phyloP scores from a whole-genome alignment of 2,888 invertebrate species.

The Bhutanitis thaidina region DNA sequence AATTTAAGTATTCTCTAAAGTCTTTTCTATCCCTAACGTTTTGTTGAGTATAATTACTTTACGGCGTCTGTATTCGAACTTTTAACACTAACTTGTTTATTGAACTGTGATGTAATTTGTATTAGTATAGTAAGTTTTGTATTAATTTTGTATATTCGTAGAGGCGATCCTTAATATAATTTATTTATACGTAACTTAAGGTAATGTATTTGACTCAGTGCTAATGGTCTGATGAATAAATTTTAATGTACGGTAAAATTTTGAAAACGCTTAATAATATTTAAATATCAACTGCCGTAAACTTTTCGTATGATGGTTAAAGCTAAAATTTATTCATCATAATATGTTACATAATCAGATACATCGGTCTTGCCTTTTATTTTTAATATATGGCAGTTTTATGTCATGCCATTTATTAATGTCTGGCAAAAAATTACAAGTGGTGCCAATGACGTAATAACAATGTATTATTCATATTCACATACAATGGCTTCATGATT shows the following conservation, averaged over 20 bases:
- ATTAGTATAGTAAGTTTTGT: conserved; percentile 74
- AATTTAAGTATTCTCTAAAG: conserved; percentile 52
- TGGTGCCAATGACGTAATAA: no score
- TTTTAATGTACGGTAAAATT: conserved; percentile 28
- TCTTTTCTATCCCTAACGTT: conserved; percentile 37
- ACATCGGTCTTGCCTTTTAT: conserved; percentile 23
- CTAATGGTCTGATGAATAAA: conserved; percentile 41
- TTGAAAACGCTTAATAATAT: background rate
- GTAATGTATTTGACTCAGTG: conserved; percentile 48
- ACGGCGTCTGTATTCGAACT: conserved; percentile 59
- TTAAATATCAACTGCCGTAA: background rate
- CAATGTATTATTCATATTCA: no score
- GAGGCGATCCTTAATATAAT: conserved; percentile 74
- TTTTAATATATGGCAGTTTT: no score
- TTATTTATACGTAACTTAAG: conserved; percentile 72
- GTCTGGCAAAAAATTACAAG: no score
- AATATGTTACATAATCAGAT: conserved; percentile 35
- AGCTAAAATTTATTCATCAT: conserved; percentile 42
- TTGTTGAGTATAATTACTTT: conserved; percentile 54
- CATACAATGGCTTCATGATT: no score
- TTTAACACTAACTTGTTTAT: conserved; percentile 72
- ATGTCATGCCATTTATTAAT: no score
- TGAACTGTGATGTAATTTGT: conserved; percentile 80
- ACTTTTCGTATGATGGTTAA: background rate
- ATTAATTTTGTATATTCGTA: conserved; percentile 79